These are phyloP conservation scores for Andrena flavipes DNA, from an alignment of 2,888 invertebrate genomes.

Conservation along the genomic window DNA sequence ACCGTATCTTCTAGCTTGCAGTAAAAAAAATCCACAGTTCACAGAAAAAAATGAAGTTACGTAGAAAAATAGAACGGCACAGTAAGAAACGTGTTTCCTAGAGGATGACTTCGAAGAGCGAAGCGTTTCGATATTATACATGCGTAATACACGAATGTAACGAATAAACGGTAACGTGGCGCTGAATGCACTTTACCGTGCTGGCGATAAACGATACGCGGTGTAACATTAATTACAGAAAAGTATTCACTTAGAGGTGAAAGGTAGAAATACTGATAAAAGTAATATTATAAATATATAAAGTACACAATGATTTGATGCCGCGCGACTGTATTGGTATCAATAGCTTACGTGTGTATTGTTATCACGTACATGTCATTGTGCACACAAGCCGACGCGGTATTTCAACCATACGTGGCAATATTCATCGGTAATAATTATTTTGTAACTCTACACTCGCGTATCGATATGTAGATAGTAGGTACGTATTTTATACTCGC, in stretches of 20 bases:
- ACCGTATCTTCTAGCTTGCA: neutral
- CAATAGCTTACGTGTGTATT: constrained; percentile 12
- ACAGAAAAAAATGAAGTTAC: neutral
- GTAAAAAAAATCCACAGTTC: neutral
- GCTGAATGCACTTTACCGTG: constrained; percentile 21
- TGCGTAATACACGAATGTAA: neutral
- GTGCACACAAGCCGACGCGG: constrained; percentile 40
- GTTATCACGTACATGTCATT: constrained; percentile 50
- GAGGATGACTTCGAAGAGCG: neutral
- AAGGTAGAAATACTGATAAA: constrained; percentile 31
- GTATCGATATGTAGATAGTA: neutral
- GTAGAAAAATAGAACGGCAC: neutral
- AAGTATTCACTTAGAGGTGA: neutral
- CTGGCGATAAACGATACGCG: neutral
- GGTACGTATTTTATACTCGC: constrained; percentile 25
- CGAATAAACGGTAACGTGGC: constrained; percentile 24
- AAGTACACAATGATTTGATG: constrained; percentile 10
- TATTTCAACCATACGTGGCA: constrained; percentile 67
- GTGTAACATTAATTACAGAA: neutral
- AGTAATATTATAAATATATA: neutral
- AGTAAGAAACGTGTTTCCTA: neutral
- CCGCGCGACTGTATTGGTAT: constrained; percentile 8
- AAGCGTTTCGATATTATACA: neutral
- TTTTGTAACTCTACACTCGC: constrained; percentile 18
- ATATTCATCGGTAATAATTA: constrained; percentile 39